Evolutionary conservation across 2,797 vertebrate genomes (phyloP), one percentile per base, ranked within the genome.

Genomic region (Phrynocephalus forsythii): DNA sequence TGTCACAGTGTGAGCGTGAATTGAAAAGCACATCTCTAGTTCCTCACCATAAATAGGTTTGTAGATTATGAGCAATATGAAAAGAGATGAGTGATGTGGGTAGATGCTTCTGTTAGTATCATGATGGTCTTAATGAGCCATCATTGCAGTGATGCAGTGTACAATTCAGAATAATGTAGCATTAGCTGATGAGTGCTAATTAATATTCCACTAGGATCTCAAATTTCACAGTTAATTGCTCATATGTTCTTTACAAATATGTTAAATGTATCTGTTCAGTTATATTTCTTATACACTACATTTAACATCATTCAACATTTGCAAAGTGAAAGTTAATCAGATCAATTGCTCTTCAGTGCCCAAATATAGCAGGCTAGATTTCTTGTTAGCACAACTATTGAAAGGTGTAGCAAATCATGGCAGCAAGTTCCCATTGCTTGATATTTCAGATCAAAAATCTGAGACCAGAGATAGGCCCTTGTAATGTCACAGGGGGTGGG

Each of bases 151-250:
- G 56, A 87, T 50, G 60, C 80, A 87, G 63, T 69, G 73, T 77
- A 69, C 44, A 71, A 52, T 30, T 56, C 80, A 78, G 77, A 87
- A 87, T 75, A 75, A 85, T 26, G 48, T 50, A 69, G 72, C 60
- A 44, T 87, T 87, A 83, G 82, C 66, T 77, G 63, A 87, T 82
- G 44, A 83, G 73, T 44, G 72, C 81, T 87, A 83, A 83, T 87
- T 87, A 87, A 87, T 76, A 66, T 83, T 77, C 80, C 33, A 78
- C 78, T 77, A 78, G 52, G 80, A 69, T 87, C 79, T 68, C 69
- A 24, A 77, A 78, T 69, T 87, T 87, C 63, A 83, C 66, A 87
- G 86, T 77, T 87, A 82, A 7, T 52, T 56, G 72, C 73, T 68
- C 18, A 68, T 5, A 67, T 8, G n/a, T 81, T 63, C 28, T 28